phyloP scores from a whole-genome alignment of 23 tunicate genomes.

The Trididemnum clinides region DNA sequence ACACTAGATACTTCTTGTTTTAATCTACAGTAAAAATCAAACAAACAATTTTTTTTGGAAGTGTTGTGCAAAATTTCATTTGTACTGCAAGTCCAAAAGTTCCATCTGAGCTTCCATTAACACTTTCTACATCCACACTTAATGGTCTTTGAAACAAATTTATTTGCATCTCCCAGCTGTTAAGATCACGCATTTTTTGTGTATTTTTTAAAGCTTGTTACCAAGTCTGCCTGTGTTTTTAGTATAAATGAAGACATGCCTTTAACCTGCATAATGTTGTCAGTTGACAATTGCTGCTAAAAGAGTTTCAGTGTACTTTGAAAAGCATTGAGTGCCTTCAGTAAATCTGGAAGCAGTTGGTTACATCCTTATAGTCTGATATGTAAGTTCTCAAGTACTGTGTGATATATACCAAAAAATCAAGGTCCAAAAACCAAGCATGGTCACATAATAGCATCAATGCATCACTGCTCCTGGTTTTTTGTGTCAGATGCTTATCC shows the following conservation, averaged over 20 bases:
- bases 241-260: too few relatives aligned
- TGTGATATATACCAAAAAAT: background rate
- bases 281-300: background rate
- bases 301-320: background rate
- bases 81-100: too few relatives aligned
- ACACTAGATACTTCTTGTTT: too few relatives aligned
- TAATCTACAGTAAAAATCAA: background rate
- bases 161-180: too few relatives aligned
- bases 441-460: background rate
- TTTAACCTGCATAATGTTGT: background rate
- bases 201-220: too few relatives aligned
- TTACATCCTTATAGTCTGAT: background rate
- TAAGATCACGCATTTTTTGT: too few relatives aligned
- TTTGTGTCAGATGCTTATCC: background rate
- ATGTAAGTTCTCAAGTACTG: background rate
- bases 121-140: too few relatives aligned
- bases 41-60: background rate
- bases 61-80: background rate
- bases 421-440: background rate
- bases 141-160: too few relatives aligned
- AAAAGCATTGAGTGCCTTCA: background rate
- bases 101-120: too few relatives aligned
- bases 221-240: too few relatives aligned
- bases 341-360: too few relatives aligned
- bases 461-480: background rate